These are phyloP conservation scores for Dermochelys coriacea DNA, from an alignment of 2,797 vertebrate species.

Conservation along the genomic window DNA sequence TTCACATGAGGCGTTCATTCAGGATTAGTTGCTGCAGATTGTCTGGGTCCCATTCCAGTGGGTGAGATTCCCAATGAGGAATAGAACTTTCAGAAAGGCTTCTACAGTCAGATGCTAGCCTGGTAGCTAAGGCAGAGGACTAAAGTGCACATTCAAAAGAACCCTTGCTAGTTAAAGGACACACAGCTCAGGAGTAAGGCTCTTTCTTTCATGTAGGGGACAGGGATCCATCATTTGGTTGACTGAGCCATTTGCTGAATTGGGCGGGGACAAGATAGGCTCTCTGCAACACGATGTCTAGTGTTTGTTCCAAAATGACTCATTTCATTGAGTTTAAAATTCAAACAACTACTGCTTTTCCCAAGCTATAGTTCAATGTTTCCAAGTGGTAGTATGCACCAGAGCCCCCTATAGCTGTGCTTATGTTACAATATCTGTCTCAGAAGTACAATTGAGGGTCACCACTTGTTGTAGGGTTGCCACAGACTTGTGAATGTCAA, in stretches of 20 bases:
- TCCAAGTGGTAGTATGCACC: not conserved
- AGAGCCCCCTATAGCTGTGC: not conserved
- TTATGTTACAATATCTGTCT: not conserved
- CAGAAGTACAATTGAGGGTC: not conserved
- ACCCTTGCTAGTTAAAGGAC: not conserved
- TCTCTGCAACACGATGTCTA: not conserved
- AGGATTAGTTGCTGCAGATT: not conserved
- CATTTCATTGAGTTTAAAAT: not conserved
- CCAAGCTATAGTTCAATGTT: not conserved
- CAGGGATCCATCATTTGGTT: not conserved
- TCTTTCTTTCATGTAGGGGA: not conserved
- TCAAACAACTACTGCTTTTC: not conserved
- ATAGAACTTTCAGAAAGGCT: not conserved
- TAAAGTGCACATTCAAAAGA: not conserved
- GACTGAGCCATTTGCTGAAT: not conserved
- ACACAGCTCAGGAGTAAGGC: not conserved
- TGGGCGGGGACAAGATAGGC: not conserved
- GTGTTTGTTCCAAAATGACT: not conserved
- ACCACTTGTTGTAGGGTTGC: not conserved
- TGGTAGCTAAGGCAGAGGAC: not conserved
- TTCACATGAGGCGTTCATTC: not conserved
- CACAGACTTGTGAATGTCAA: not conserved
- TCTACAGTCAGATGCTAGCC: not conserved
- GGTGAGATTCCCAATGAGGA: not conserved
- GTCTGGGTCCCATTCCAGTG: fast-evolving